A percentile compares a stretch with the other conserved stretches of the same genome.
Evolutionary conservation across 2,113 vertebrate species (phyloP).

Genomic region (Ameiurus melas): DNA sequence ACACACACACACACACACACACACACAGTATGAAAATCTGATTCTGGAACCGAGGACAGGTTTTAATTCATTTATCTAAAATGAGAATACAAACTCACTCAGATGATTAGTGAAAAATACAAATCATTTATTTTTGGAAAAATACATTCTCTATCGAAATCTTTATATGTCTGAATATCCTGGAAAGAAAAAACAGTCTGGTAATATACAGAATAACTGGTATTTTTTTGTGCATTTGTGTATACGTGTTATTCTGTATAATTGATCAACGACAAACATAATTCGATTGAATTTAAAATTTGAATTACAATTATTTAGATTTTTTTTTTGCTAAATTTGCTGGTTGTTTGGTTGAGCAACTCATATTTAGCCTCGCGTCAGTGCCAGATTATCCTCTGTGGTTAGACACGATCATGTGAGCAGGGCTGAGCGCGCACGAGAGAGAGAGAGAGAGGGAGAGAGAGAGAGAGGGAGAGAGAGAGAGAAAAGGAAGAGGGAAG

Average conservation of each 20-base stretch:
- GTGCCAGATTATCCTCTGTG: not conserved
- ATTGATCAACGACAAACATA: not conserved
- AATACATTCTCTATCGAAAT: not conserved
- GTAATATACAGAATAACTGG: not conserved
- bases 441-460: too few relatives aligned
- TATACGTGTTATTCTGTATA: not conserved
- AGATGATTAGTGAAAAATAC: not conserved
- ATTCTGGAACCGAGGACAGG: not conserved
- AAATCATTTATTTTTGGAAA: not conserved
- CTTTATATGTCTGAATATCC: not conserved
- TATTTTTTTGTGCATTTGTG: not conserved
- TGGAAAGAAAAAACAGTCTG: too few relatives aligned
- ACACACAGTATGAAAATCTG: not conserved
- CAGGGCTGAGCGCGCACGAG: not conserved
- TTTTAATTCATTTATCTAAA: not conserved
- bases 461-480: not conserved
- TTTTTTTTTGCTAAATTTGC: not conserved
- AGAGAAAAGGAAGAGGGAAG: too few relatives aligned
- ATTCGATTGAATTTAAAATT: not conserved
- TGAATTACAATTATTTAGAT: not conserved
- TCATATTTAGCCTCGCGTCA: not conserved
- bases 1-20: conserved; percentile 8
- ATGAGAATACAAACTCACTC: not conserved
- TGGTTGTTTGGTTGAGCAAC: not conserved
- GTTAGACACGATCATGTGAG: not conserved